A percentile compares a stretch with the other conserved stretches of the same genome.
Evolutionary conservation across 2,797 vertebrate species (phyloP).

Genomic region (Sebastes taczanowskii): DNA sequence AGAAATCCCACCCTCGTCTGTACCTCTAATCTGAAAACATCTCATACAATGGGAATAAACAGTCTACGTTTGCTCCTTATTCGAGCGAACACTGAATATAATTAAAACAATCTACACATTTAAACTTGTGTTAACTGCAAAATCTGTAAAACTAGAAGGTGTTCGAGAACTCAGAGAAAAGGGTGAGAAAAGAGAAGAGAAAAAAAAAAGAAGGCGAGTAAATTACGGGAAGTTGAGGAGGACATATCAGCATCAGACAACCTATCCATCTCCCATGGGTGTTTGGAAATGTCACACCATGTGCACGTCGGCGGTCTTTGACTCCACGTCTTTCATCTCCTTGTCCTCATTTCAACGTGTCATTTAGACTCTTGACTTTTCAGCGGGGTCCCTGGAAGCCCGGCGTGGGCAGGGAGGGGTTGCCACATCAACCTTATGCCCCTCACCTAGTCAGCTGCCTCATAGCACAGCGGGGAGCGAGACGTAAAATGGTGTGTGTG

Average conservation of each 20-base stretch:
- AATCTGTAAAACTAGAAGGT: not conserved
- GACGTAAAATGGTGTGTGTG: conserved; percentile 34
- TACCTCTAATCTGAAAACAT: not conserved
- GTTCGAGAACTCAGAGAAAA: not conserved
- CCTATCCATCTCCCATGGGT: conserved; percentile 58
- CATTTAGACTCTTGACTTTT: conserved; percentile 79
- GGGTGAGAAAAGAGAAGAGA: conserved; percentile 3
- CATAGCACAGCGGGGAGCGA: conserved; percentile 35
- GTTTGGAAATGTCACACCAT: conserved; percentile 76
- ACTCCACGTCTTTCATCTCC: conserved; percentile 69
- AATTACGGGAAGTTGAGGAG: conserved; percentile 40
- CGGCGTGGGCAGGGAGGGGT: conserved; percentile 63
- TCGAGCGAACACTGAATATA: not conserved
- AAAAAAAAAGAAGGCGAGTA: conserved; percentile 5
- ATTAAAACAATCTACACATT: conserved; percentile 34
- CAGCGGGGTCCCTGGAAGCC: conserved; percentile 62
- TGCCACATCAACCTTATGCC: conserved; percentile 64
- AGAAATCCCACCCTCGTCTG: not conserved
- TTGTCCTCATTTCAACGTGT: conserved; percentile 77
- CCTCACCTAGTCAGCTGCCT: conserved; percentile 60
- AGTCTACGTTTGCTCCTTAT: not conserved
- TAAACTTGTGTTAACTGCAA: conserved; percentile 10
- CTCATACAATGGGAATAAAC: not conserved
- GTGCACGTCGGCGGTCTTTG: conserved; percentile 60
- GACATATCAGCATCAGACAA: conserved; percentile 43